Percentiles rank a stretch among this genome's conserved stretches.
Conservation (phyloP, 2,797 vertebrate species). For the Eurystomus glaucurus region DNA sequence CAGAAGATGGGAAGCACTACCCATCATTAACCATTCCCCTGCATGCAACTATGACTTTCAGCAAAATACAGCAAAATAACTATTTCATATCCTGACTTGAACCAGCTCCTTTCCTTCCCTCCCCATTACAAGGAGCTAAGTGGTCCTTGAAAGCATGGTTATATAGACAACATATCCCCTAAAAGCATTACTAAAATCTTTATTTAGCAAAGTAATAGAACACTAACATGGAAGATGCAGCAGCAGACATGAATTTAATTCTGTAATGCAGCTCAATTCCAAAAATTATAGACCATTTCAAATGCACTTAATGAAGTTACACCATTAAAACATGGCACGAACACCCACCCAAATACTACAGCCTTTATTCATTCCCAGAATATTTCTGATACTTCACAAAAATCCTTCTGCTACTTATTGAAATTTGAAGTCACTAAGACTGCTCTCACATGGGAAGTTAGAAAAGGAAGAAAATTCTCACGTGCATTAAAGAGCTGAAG, state of each 20-base stretch:
- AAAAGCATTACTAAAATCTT: not conserved
- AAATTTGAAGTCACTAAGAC: not conserved
- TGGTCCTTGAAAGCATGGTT: not conserved
- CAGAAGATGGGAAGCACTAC: not conserved
- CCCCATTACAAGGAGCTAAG: not conserved
- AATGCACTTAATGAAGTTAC: not conserved
- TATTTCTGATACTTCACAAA: not conserved
- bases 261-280: not conserved
- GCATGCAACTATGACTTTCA: not conserved
- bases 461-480: not conserved
- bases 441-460: not conserved
- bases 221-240: not conserved
- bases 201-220: not conserved
- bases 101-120: not conserved
- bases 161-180: not conserved
- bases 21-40: not conserved
- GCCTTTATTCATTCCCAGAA: not conserved
- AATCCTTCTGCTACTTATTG: not conserved
- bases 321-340: not conserved
- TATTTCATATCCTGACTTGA: not conserved
- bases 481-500: not conserved
- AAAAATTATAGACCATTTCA: not conserved
- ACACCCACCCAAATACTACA: not conserved
- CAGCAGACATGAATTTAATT: not conserved
- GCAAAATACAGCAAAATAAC: not conserved